These are phyloP conservation scores for Bombycilla garrulus DNA, from an alignment of 2,113 vertebrate species.

Conservation along the genomic window DNA sequence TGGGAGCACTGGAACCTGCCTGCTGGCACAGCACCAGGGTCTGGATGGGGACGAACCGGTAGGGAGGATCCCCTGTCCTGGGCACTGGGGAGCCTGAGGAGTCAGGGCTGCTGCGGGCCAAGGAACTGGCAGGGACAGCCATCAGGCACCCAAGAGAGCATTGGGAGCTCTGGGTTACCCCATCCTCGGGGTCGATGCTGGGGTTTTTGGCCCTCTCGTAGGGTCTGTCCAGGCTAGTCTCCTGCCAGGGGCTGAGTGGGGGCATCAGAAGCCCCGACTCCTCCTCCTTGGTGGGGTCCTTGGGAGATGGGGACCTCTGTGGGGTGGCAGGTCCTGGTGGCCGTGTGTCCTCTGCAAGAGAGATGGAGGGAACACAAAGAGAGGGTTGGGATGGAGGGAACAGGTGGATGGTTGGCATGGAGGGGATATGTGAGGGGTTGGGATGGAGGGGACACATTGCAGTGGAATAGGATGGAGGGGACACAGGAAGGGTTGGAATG, in stretches of 20 bases:
- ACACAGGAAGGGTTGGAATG: background rate
- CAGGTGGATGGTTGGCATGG: background rate
- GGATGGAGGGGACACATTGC: background rate
- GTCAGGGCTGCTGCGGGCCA: background rate
- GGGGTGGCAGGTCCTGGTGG: background rate
- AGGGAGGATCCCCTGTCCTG: background rate
- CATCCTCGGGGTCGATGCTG: rapidly evolving
- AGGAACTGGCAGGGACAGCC: background rate
- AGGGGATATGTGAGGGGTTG: background rate
- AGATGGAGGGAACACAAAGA: background rate
- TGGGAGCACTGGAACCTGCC: background rate
- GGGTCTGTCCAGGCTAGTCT: background rate
- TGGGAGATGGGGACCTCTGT: background rate
- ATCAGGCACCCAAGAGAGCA: background rate
- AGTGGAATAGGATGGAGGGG: background rate
- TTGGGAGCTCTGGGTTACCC: background rate
- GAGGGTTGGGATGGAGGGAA: background rate
- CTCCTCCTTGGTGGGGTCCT: background rate
- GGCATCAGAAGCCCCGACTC: rapidly evolving
- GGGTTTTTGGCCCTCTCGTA: background rate
- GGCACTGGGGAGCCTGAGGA: rapidly evolving
- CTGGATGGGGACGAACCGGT: background rate
- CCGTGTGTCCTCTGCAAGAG: background rate
- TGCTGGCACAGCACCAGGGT: background rate
- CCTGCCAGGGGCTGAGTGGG: background rate